These are phyloP conservation scores for Apodemia zela DNA, from an alignment of 2,888 invertebrate species.

Conservation along the genomic window DNA sequence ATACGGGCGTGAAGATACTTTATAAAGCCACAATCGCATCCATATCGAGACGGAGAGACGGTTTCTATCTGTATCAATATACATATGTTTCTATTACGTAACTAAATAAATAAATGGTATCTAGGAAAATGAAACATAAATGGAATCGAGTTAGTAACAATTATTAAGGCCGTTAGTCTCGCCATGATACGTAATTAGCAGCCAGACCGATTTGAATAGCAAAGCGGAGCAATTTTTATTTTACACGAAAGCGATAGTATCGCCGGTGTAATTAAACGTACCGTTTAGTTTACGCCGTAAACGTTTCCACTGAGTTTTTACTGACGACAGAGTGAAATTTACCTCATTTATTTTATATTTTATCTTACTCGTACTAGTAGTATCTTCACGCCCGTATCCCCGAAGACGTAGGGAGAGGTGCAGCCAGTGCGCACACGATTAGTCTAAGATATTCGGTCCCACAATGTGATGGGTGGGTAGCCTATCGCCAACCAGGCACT, in stretches of 20 bases:
- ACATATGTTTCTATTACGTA: neutral
- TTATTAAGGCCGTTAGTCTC: slow-evolving; percentile 36
- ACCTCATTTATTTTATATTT: neutral
- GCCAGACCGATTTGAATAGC: slow-evolving; percentile 65
- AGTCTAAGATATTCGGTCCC: too few relatives aligned
- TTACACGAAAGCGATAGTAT: slow-evolving; percentile 63
- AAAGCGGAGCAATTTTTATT: slow-evolving; percentile 67
- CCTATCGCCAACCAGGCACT: too few relatives aligned
- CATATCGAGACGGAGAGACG: too few relatives aligned
- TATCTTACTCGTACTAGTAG: too few relatives aligned
- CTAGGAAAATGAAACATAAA: slow-evolving; percentile 22
- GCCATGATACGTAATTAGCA: slow-evolving; percentile 54
- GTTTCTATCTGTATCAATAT: too few relatives aligned
- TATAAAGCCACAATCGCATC: too few relatives aligned
- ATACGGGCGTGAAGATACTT: too few relatives aligned
- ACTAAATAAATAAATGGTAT: slow-evolving; percentile 8
- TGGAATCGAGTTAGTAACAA: slow-evolving; percentile 29
- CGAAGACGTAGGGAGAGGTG: too few relatives aligned
- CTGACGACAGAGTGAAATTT: slow-evolving; percentile 13
- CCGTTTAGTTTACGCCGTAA: slow-evolving; percentile 66
- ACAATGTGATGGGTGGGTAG: too few relatives aligned
- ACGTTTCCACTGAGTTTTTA: slow-evolving; percentile 41
- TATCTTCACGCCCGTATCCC: too few relatives aligned
- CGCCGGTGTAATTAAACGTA: slow-evolving; percentile 59
- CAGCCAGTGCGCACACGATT: too few relatives aligned